These are phyloP conservation scores for Danionella cerebrum DNA, from an alignment of 2,113 vertebrate species.

Conservation along the genomic window DNA sequence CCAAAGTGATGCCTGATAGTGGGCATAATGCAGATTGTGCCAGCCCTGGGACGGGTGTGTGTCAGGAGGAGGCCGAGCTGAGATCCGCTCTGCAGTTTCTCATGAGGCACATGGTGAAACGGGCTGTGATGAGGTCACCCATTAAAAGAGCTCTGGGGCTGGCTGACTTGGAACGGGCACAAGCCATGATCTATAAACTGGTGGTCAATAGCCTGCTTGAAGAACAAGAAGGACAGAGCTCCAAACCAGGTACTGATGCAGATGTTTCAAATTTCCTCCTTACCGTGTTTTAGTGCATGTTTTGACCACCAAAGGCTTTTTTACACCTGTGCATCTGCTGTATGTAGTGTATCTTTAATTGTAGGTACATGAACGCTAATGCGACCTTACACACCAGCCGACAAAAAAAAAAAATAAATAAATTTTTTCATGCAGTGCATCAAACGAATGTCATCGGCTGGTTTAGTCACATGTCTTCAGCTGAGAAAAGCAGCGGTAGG, in stretches of 20 bases:
- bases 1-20: conserved; percentile 65
- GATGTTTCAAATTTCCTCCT: too few relatives aligned
- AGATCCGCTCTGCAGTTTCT: conserved; percentile 88
- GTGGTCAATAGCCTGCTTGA: conserved; percentile 87
- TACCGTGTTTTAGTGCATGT: too few relatives aligned
- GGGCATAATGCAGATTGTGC: conserved; percentile 85
- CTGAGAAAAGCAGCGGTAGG: too few relatives aligned
- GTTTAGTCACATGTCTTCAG: too few relatives aligned
- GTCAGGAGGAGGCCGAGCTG: conserved; percentile 88
- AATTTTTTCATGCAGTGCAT: too few relatives aligned
- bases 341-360: too few relatives aligned
- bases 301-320: too few relatives aligned
- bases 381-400: too few relatives aligned
- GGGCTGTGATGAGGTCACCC: conserved; percentile 90
- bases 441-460: too few relatives aligned
- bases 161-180: conserved; percentile 86
- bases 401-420: too few relatives aligned
- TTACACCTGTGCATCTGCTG: too few relatives aligned
- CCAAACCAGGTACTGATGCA: conserved; percentile 67
- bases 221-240: conserved; percentile 75
- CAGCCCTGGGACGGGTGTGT: conserved; percentile 67
- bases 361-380: too few relatives aligned
- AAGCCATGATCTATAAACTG: conserved; percentile 94
- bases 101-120: conserved; percentile 97
- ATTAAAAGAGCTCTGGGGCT: conserved; percentile 89